Percentiles rank a stretch among this genome's conserved stretches.
Conservation (phyloP, 2,888 invertebrate species). For the Lathronympha strigana region DNA sequence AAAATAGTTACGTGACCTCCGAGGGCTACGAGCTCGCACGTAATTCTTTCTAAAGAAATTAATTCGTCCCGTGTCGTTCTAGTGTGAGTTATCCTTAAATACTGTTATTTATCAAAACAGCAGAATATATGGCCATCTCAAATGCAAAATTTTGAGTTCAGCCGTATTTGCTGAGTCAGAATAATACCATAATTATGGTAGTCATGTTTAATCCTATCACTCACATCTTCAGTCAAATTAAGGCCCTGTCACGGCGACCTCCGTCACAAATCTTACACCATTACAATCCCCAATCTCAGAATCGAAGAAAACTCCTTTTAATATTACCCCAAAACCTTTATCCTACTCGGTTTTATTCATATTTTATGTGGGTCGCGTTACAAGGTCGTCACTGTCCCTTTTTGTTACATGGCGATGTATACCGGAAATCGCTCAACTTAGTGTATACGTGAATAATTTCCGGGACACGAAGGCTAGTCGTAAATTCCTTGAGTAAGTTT, state of each 20-base stretch:
- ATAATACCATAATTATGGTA: background rate
- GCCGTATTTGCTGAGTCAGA: too few relatives aligned
- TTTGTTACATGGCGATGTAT: slow-evolving; percentile 36
- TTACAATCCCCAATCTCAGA: slow-evolving; percentile 54
- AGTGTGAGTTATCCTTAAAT: too few relatives aligned
- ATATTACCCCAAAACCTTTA: slow-evolving; percentile 38
- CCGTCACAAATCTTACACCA: slow-evolving; percentile 2
- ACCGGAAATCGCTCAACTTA: slow-evolving; percentile 33
- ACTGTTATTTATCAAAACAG: too few relatives aligned
- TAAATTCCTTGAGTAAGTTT: slow-evolving; percentile 4
- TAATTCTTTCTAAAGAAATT: too few relatives aligned
- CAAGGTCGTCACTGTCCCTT: slow-evolving; percentile 35
- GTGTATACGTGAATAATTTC: slow-evolving; percentile 32
- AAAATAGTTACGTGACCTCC: too few relatives aligned
- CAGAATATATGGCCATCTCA: too few relatives aligned
- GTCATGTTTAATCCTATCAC: background rate
- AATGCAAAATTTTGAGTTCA: background rate
- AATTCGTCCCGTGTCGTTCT: too few relatives aligned
- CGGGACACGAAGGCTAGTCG: slow-evolving; percentile 20
- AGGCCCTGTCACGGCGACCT: background rate
- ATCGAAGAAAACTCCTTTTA: slow-evolving; percentile 44
- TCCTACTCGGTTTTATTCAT: slow-evolving; percentile 45
- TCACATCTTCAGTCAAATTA: background rate
- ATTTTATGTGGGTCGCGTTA: slow-evolving; percentile 44
- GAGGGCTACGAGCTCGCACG: too few relatives aligned